Base-by-base conservation (phyloP, 2,797 vertebrate species). In the Lerista edwardsae region DNA sequence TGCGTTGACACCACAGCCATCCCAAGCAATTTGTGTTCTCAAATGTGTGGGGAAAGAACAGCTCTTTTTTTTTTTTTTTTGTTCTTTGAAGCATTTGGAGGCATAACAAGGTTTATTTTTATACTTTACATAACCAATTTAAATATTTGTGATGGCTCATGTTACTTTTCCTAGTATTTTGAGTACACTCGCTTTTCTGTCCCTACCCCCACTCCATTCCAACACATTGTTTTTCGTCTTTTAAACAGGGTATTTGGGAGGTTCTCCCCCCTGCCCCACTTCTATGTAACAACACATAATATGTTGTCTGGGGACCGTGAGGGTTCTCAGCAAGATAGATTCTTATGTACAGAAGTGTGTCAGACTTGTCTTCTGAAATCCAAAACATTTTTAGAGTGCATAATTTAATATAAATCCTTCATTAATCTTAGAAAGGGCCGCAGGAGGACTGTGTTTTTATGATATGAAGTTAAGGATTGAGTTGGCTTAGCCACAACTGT, bases 41-140 rank as follows among this genome's bases (percentile, higher is more conserved):
- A 7, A 19, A 80, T 84, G 47, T 0, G 1, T 55, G 55, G 55
- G 34, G 67, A 59, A 55, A 79, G 41, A 67, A 74, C 41, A 84
- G 71, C 36, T 68, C 73, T 55, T 41, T 78, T 91, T 69, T 0
- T 64, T 91, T 91, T 86, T 31, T 67, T 92, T 6, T 89, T 90
- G 77, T 84, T 44, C 44, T 90, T 91, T 74, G 31, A 87, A 85
- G 84, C 83, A 84, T 82, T 79, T 82, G 80, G 75, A 83, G 10
- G 71, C 85, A 85, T 51, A 75, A 72, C 77, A 87, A 39, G 34
- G 79, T 81, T 89, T 90, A 93, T 94, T 94, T 94, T 92, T 93
- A 91, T 87, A 79, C 82, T 84, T 90, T 71, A 36, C 76, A 65
- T 87, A 91, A 90, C 29, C 1, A 14, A 65, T 27, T 85, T 90